These are phyloP conservation scores for Diacarnus erythraeanus DNA, from an alignment of 37 sponge, comb jelly and placozoan species.

Conservation along the genomic window DNA sequence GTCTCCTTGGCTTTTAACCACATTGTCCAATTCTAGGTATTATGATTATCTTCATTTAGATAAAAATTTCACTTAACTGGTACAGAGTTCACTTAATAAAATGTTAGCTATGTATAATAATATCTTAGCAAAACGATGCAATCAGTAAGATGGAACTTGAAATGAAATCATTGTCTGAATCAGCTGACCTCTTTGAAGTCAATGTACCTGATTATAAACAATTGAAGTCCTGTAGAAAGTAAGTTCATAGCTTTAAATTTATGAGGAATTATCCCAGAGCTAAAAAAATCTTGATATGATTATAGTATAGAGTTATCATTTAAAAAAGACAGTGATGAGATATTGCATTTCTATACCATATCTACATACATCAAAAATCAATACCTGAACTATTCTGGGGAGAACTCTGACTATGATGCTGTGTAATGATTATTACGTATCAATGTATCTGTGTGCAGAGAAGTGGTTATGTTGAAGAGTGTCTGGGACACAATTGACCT, in stretches of 20 bases:
- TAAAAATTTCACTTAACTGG: no score
- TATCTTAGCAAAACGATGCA: slow-evolving; percentile 45
- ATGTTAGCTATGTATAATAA: background rate
- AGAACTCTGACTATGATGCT: background rate
- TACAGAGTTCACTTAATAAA: background rate
- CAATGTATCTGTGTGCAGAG: slow-evolving; percentile 4
- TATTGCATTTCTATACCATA: no score
- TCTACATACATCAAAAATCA: no score
- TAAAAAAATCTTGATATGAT: background rate
- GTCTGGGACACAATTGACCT: slow-evolving; percentile 92
- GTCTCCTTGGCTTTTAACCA: no score
- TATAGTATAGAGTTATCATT: background rate
- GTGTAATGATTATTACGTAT: background rate
- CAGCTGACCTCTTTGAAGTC: slow-evolving; percentile 95
- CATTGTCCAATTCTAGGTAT: background rate
- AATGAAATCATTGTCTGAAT: slow-evolving; percentile 76
- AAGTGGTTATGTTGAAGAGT: slow-evolving; percentile 79
- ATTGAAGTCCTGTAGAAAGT: slow-evolving; percentile 91
- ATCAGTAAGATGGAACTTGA: slow-evolving; percentile 77
- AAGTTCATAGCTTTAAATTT: slow-evolving; percentile 10
- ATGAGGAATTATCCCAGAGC: no score
- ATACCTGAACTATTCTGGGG: no score
- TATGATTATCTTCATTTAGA: background rate
- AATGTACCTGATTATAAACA: slow-evolving; percentile 96
- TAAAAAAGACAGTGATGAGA: no score